Base-by-base conservation (phyloP, 1,140 invertebrate genomes). In the Drosophila sp. region DNA sequence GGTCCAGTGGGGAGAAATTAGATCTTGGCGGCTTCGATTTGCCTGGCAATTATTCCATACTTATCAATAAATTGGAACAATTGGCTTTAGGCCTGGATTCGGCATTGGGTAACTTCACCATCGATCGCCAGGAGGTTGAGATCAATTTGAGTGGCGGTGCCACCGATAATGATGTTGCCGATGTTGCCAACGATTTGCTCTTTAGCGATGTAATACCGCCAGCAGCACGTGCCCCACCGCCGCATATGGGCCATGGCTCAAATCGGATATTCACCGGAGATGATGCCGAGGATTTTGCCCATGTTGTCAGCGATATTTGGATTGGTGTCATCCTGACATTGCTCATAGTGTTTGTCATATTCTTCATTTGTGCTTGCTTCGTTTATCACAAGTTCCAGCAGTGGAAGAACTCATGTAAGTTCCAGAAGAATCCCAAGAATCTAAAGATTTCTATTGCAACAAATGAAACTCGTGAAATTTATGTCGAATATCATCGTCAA, bases 341-440 rank as follows among this genome's bases (percentile, higher is more conserved):
- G 17, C 93, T 95, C 79, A 94, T 94, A 5, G 90, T 94, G 3
- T 93, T 93, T 72, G 94, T 94, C 76, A 93, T 94, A 61, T 94
- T 94, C 73, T 94, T 94, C 80, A 93, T 94, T 79, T 94, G 94
- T 74, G 93, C 94, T 27, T 94, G 94, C 83, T 92, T 95, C 47
- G 80, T 95, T 4, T 94, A 94, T 77, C 94, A 95, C 93, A 93
- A 94, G 90, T 93, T 95, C 91, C 92, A 95, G 92, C 93, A 95
- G 90, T 94, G 95, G 95, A 93, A 95, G 91, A 92, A 93, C 90
- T 91, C 93, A 92, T 94, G 95, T 96, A 90, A 94, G 93, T 92
- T 27, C 4, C 5, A 2, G 17, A 32, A 1, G 17, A 6, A 29
- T 11, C 0, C 7, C 10, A 11, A 40, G 17, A 44, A 44, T 17